Evolutionary conservation across 2,797 vertebrate species (phyloP).

Genomic region (Crenuchus spilurus): DNA sequence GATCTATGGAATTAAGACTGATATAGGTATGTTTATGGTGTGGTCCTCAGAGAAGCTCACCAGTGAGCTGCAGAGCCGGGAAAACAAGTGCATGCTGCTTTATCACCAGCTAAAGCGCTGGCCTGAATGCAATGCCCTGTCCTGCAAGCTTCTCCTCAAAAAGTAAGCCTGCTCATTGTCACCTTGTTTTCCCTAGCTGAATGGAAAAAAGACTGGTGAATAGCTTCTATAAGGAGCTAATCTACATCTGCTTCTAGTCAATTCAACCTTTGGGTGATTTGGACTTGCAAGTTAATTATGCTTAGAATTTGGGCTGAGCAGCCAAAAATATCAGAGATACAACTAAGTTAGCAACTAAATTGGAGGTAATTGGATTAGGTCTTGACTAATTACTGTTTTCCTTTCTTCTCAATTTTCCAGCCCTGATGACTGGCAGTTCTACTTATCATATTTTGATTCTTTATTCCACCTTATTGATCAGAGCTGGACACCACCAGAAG

Average conservation of each 20-base stretch:
- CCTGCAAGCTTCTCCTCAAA: conserved; percentile 88
- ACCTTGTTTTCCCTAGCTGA: background rate
- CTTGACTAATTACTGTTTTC: background rate
- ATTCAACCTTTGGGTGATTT: background rate
- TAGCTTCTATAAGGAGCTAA: background rate
- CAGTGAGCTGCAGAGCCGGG: conserved; percentile 95
- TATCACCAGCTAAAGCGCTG: conserved; percentile 90
- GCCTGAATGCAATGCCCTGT: conserved; percentile 94
- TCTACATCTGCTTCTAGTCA: background rate
- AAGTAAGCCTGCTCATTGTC: conserved; percentile 81
- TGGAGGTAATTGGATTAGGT: background rate
- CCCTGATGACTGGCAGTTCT: conserved; percentile 99
- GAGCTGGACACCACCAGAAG: conserved; percentile 87
- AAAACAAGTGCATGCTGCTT: conserved; percentile 95
- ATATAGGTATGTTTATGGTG: no score
- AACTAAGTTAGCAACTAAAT: background rate
- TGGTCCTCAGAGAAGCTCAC: conserved; percentile 89
- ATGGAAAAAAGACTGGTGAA: no score
- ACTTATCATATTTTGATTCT: conserved; percentile 93
- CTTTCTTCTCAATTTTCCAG: conserved; percentile 64
- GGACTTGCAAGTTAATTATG: background rate
- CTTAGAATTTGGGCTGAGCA: background rate
- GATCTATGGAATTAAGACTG: no score
- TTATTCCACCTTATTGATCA: conserved; percentile 91
- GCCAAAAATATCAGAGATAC: background rate